Base-by-base conservation (phyloP, 2,888 invertebrate genomes). In the Zelleria hepariella region DNA sequence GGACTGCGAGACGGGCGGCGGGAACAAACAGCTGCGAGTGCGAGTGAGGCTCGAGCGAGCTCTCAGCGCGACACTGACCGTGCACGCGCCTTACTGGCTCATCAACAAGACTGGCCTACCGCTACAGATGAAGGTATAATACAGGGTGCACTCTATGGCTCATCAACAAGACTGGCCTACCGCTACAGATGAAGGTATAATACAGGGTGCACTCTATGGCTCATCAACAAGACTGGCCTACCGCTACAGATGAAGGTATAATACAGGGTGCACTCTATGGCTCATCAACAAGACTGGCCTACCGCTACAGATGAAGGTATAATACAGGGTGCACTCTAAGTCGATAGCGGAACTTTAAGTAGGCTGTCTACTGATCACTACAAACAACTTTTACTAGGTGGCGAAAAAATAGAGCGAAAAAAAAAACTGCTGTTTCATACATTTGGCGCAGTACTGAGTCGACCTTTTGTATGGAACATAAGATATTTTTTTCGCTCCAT, bases 71-170 rank as follows among this genome's bases (percentile, higher is more conserved):
- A n/a, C 23, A 15, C 91, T 92, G 63, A 78, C 95, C 59, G 90
- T 90, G 69, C 94, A 94, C 75, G 93, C 95, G 1, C 95, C 95
- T 18, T 96, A 94, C 77, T 97, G 97, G 96, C 90, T 97, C 70
- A 93, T 97, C 64, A 97, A 97, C 82, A 95, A 95, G 81, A 94
- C 96, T 3, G 95, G 95, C 15, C 82, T 97, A 62, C 95, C 96
- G 2, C 78, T 97, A 64, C 93, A 94, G 75, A 90, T 96, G 65
- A 93, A 94, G 90, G 95, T 94, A 27, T 25, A 21, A 5, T 2
- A 24, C 24, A 25, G 5, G n/a, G n/a, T n/a, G 93, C 95, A 1
- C 95, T 95, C 18, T 96, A 94, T 97, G 97, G 96, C 90, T 97
- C 70, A 93, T 97, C 64, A 97, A 97, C 82, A 95, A 95, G 81